A percentile compares a stretch with the other conserved stretches of the same genome.
Evolutionary conservation across 2,888 invertebrate genomes (phyloP).

Genomic region (Machimus atricapillus): DNA sequence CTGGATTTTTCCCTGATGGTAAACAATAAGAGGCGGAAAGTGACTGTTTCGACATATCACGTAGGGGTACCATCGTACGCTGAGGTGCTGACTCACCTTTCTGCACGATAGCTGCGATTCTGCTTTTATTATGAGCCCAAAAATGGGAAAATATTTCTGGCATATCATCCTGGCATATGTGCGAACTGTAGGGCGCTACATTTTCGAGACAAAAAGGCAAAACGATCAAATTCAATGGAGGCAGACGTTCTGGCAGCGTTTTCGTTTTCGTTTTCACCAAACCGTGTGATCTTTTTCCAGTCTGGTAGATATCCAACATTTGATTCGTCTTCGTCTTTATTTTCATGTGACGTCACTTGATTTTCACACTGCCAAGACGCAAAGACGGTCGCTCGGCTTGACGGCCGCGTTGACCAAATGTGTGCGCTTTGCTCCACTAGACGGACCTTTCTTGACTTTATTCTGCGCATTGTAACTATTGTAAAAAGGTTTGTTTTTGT

Average conservation of each 20-base stretch:
- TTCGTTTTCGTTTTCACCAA: conserved; percentile 42
- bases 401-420: neutral
- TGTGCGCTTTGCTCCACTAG: neutral
- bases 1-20: neutral
- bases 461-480: neutral
- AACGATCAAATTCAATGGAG: neutral
- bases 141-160: conserved; percentile 17
- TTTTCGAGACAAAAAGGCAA: neutral
- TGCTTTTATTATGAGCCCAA: neutral
- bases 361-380: neutral
- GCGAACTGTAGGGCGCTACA: neutral
- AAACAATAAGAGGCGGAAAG: conserved; percentile 2
- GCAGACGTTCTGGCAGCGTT: neutral
- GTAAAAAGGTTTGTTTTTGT: conserved; percentile 26
- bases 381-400: neutral
- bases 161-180: conserved; percentile 10
- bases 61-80: neutral
- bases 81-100: conserved; percentile 11
- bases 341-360: conserved; percentile 2
- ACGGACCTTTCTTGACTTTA: neutral
- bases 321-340: conserved; percentile 26
- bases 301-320: conserved; percentile 40
- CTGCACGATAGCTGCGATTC: neutral
- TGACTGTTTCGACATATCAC: conserved; percentile 36
- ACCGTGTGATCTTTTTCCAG: conserved; percentile 43